Evolutionary conservation across 2,797 vertebrate genomes (phyloP).

Genomic region (Anas capensis): DNA sequence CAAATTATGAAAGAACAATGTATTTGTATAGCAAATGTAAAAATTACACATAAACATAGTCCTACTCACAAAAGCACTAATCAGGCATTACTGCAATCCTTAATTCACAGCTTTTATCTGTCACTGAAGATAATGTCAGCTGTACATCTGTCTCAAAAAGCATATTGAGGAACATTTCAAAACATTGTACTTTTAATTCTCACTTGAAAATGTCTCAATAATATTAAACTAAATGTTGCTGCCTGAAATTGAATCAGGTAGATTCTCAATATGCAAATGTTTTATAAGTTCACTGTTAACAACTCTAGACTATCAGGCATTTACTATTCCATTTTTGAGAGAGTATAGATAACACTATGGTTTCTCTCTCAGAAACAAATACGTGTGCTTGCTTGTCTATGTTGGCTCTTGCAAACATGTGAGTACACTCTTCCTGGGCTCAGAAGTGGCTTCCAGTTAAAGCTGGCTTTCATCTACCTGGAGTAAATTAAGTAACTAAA

Average conservation of each 20-base stretch:
- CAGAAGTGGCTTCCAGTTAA: not conserved
- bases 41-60: not conserved
- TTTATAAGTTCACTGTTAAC: not conserved
- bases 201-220: not conserved
- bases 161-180: not conserved
- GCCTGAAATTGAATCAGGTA: not conserved
- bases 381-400: not conserved
- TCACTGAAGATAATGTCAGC: not conserved
- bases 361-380: not conserved
- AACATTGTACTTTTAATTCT: not conserved
- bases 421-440: not conserved
- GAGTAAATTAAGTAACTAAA: not conserved
- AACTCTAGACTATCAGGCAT: not conserved
- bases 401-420: not conserved
- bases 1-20: not conserved
- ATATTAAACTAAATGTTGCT: not conserved
- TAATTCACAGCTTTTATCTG: not conserved
- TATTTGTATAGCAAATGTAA: not conserved
- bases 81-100: not conserved
- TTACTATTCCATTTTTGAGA: not conserved
- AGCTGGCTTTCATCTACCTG: not conserved
- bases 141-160: not conserved
- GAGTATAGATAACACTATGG: not conserved
- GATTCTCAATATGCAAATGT: not conserved
- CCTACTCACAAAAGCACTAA: constrained; percentile 16